Base-by-base conservation (phyloP, 2,797 vertebrate species). In the Mormyrus proboscirostris region DNA sequence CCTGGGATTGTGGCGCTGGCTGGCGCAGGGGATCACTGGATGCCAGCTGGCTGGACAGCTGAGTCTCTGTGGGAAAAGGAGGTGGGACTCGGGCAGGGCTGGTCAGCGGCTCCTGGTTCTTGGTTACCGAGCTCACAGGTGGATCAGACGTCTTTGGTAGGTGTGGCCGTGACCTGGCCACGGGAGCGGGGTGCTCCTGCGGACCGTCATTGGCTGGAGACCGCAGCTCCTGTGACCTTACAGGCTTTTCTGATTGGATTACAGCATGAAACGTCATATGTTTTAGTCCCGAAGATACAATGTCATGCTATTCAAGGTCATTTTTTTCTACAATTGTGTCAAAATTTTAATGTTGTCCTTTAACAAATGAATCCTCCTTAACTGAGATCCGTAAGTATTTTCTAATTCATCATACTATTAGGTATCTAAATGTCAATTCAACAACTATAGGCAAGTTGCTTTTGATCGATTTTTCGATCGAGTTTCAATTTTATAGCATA, bases 111-210 rank as follows among this genome's bases (percentile, higher is more conserved):
- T 93, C 93, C 0, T 90, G 82, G 88, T 89, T 76, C 90, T 90
- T 92, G 88, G 84, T 88, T 41, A 14, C 55, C 1, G 41, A 16
- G 41, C 33, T 14, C 25, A 47, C 57, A 29, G 94, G 95, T 76
- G 91, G 95, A 90, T 96, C 96, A 0, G 95, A 92, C 55, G 92
- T 88, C 65, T 95, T 94, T 0, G 98, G 98, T 90, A 98, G 96
- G 92, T 99, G 98, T 12, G 97, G 97, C 95, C 96, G 97, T 89
- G 96, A 93, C 92, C 96, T 94, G 33, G 94, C 86, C 5, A 95
- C 90, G 9, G 94, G 94, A 29, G 94, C 92, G 0, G 93, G 94
- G 29, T 95, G 95, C 50, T 94, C 96, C 49, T 95, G 96, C 4
- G 93, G 93, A 55, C 93, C 82, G 22, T 94, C 92, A 44, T 14